Evolutionary conservation across 1,140 invertebrate species (phyloP).

Genomic region (Oscheius sp.): DNA sequence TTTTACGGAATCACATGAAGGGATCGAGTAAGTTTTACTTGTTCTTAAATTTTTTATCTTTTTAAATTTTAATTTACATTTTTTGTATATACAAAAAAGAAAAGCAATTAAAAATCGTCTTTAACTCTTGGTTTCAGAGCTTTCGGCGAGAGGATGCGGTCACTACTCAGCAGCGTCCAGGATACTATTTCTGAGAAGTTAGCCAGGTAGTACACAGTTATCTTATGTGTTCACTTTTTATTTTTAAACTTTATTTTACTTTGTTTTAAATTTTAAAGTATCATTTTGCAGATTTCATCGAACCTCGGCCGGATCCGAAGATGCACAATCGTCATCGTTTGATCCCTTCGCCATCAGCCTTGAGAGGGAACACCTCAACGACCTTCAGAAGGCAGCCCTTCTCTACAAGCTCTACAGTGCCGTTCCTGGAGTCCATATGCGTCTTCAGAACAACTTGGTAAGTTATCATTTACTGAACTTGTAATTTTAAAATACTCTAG

Average conservation of each 20-base stretch:
- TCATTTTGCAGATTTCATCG: not conserved
- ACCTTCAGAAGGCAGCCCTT: not conserved
- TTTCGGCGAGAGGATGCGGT: not conserved
- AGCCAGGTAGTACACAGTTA: no score
- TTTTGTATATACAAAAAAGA: no score
- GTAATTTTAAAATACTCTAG: no score
- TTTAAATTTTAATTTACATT: no score
- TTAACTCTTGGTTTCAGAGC: not conserved
- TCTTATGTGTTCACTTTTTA: no score
- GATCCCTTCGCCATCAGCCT: not conserved
- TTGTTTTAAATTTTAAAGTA: not conserved
- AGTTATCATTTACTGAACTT: not conserved
- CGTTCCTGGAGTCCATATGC: not conserved
- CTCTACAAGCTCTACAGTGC: conserved; percentile 14
- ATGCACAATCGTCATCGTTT: not conserved
- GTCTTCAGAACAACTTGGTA: not conserved
- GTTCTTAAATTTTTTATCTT: not conserved
- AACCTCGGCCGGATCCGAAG: conserved; percentile 12
- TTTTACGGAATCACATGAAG: not conserved
- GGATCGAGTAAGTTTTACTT: conserved; percentile 12
- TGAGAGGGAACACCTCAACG: not conserved
- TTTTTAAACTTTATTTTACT: no score
- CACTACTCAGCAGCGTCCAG: not conserved
- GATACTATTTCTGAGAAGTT: not conserved
- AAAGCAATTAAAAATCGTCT: not conserved